Percentiles rank a stretch among this genome's conserved stretches.
phyloP scores from a whole-genome alignment of 2,113 vertebrate genomes.

The Speoplatyrhinus poulsoni region DNA sequence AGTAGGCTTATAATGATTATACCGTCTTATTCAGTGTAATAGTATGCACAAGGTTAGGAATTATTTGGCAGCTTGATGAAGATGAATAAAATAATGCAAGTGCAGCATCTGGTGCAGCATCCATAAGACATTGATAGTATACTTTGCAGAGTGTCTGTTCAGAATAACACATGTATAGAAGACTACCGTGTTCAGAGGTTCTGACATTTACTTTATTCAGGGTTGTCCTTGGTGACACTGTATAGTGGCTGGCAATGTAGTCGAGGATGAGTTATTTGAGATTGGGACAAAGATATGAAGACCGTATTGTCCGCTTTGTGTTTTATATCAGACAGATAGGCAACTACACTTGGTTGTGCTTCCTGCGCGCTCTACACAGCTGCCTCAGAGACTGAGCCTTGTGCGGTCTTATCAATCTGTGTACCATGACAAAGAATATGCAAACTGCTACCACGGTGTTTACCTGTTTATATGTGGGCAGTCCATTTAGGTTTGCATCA shows the following conservation, averaged over 20 bases:
- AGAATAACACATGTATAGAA: constrained; percentile 19
- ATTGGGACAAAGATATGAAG: background rate
- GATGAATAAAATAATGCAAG: constrained; percentile 1
- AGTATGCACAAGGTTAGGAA: constrained; percentile 28
- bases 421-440: too few species aligned
- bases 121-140: background rate
- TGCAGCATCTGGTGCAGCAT: constrained; percentile 27
- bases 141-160: background rate
- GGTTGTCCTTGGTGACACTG: constrained; percentile 24
- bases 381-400: background rate
- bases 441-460: background rate
- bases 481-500: too few species aligned
- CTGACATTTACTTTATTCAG: constrained; percentile 11
- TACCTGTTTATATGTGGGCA: background rate
- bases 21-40: constrained; percentile 13
- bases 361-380: background rate
- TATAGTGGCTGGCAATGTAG: background rate
- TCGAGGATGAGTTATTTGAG: background rate
- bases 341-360: background rate
- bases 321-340: background rate
- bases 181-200: constrained; percentile 18
- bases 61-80: constrained; percentile 25
- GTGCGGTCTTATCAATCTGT: background rate
- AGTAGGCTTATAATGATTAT: background rate
- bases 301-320: background rate